phyloP scores from a whole-genome alignment of 1,140 invertebrate genomes.

The Drosophila takahashii region DNA sequence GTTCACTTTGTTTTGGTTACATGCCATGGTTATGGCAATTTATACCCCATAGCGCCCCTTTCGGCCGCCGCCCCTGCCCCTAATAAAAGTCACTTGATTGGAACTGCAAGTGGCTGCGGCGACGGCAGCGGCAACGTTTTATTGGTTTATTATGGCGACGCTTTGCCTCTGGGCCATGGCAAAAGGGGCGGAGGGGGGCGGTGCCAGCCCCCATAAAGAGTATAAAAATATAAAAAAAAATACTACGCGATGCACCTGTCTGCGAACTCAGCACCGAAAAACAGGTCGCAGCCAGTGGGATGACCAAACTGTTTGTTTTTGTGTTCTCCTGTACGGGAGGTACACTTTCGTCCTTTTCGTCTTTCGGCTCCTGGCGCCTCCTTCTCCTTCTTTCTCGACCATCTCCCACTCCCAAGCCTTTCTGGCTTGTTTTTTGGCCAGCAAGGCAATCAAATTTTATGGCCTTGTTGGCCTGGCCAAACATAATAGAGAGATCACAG shows the following conservation, averaged over 20 bases:
- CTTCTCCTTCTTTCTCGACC: neutral
- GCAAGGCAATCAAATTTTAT: constrained; percentile 75
- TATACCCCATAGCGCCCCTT: constrained; percentile 46
- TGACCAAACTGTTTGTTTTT: constrained; percentile 15
- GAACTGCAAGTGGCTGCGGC: constrained; percentile 71
- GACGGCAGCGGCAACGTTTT: constrained; percentile 45
- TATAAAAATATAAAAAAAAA: constrained; percentile 11
- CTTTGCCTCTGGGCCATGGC: constrained; percentile 11
- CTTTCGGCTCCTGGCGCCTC: constrained; percentile 1
- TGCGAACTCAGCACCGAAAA: constrained; percentile 13
- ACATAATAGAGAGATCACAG: constrained; percentile 65
- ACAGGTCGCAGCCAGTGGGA: constrained; percentile 6
- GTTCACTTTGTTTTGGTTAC: constrained; percentile 73
- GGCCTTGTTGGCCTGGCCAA: constrained; percentile 67
- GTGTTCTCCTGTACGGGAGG: neutral
- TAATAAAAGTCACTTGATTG: constrained; percentile 81
- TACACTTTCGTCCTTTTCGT: neutral
- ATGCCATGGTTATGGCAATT: constrained; percentile 71
- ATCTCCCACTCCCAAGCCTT: neutral
- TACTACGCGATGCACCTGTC: constrained; percentile 41
- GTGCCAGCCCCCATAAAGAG: neutral
- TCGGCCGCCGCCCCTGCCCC: constrained; percentile 16
- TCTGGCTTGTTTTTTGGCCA: constrained; percentile 43
- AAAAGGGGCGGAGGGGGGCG: neutral
- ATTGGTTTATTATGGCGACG: constrained; percentile 79